A percentile compares a stretch with the other conserved stretches of the same genome.
phyloP scores from a whole-genome alignment of 1,140 invertebrate genomes.

The Luehdorfia chinensis region DNA sequence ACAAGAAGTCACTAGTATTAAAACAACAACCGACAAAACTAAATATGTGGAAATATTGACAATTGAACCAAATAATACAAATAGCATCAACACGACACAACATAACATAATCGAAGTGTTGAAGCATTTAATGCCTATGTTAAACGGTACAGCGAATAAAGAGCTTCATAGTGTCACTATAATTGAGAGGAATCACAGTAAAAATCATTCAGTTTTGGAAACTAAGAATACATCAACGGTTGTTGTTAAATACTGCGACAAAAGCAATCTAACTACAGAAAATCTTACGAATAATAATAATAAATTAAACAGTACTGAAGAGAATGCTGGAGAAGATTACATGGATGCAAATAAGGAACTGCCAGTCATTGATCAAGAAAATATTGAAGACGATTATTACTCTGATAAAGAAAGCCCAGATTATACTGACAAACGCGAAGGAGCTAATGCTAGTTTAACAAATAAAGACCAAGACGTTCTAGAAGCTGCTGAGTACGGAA shows the following conservation, averaged over 20 bases:
- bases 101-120: conserved; percentile 61
- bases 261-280: conserved; percentile 52
- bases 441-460: conserved; percentile 33
- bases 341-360: conserved; percentile 3
- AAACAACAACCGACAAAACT: conserved; percentile 27
- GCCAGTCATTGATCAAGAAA: conserved; percentile 22
- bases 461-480: conserved; percentile 73
- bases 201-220: conserved; percentile 56
- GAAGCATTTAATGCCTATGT: conserved; percentile 63
- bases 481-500: conserved; percentile 81
- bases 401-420: conserved; percentile 20
- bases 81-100: conserved; percentile 35
- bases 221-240: conserved; percentile 67
- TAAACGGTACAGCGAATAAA: conserved; percentile 57
- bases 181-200: conserved; percentile 58
- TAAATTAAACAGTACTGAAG: conserved; percentile 13
- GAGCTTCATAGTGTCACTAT: conserved; percentile 67
- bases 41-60: conserved; percentile 62
- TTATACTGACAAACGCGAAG: conserved; percentile 25
- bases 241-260: conserved; percentile 69
- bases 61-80: conserved; percentile 59
- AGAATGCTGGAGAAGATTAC: conserved; percentile 23
- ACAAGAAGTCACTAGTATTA: conserved; percentile 22
- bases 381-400: conserved; percentile 38
- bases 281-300: conserved; percentile 20